Evolutionary conservation across 1,140 invertebrate species (phyloP).

Genomic region (Rhopalosiphum padi): DNA sequence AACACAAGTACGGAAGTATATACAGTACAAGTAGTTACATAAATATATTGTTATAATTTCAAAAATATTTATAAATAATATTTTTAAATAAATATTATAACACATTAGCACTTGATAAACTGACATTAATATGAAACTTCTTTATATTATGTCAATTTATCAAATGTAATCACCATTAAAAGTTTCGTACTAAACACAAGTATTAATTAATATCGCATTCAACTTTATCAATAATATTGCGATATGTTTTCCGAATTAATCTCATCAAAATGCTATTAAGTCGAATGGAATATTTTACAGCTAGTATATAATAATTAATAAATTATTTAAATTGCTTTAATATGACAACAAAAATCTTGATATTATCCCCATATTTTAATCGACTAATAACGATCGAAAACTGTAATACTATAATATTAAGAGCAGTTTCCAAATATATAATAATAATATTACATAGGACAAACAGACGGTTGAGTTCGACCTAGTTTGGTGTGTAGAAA

Average conservation of each 20-base stretch:
- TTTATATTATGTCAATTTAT: background rate
- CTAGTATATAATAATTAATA: background rate
- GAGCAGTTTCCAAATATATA: background rate
- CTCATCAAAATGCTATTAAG: slow-evolving; percentile 41
- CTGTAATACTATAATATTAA: background rate
- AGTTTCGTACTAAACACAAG: background rate
- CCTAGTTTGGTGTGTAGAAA: background rate
- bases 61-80: background rate
- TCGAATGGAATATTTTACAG: background rate
- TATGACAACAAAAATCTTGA: background rate
- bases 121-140: background rate
- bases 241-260: background rate
- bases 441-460: background rate
- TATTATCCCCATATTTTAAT: background rate
- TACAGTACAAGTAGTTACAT: no score
- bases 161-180: slow-evolving; percentile 23
- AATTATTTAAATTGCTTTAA: background rate
- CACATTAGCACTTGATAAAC: background rate
- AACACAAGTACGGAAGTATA: no score
- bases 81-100: background rate
- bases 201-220: slow-evolving; percentile 32
- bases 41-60: background rate
- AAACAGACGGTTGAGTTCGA: background rate
- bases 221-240: background rate
- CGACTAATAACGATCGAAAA: background rate